Conservation (phyloP, 1,140 invertebrate species). For the Drosophila tristis region DNA sequence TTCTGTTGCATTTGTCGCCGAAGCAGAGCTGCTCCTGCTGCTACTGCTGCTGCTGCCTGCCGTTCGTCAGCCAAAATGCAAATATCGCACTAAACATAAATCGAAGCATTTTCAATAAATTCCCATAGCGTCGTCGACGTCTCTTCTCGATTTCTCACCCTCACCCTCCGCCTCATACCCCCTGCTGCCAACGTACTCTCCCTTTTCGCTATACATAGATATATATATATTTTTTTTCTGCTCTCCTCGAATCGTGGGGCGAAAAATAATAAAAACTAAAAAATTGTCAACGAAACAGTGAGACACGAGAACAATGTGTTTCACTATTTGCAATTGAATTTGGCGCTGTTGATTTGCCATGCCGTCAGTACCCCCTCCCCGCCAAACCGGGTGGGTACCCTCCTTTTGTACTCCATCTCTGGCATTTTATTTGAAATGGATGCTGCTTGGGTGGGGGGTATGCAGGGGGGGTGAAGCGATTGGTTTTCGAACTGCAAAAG, state of each 20-base stretch:
- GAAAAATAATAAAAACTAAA: constrained; percentile 48
- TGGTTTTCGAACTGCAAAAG: constrained; percentile 15
- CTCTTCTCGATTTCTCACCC: constrained; percentile 1
- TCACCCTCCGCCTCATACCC: background rate
- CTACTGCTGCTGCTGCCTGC: constrained; percentile 5
- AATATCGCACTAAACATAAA: constrained; percentile 79
- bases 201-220: background rate
- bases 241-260: constrained; percentile 11
- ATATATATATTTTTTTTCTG: no score
- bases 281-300: constrained; percentile 69
- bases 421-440: constrained; percentile 48
- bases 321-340: constrained; percentile 77
- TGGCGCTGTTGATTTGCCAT: constrained; percentile 61
- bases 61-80: constrained; percentile 72
- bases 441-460: constrained; percentile 1
- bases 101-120: constrained; percentile 79
- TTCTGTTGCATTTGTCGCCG: constrained; percentile 61
- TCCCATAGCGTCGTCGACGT: constrained; percentile 39
- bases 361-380: constrained; percentile 1
- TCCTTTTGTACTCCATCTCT: background rate
- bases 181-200: background rate
- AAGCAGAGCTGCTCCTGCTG: no score
- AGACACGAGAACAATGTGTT: constrained; percentile 69
- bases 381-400: no score
- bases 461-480: background rate